Conservation (phyloP, 2,888 invertebrate genomes). For the Drosophila nigricruria region DNA sequence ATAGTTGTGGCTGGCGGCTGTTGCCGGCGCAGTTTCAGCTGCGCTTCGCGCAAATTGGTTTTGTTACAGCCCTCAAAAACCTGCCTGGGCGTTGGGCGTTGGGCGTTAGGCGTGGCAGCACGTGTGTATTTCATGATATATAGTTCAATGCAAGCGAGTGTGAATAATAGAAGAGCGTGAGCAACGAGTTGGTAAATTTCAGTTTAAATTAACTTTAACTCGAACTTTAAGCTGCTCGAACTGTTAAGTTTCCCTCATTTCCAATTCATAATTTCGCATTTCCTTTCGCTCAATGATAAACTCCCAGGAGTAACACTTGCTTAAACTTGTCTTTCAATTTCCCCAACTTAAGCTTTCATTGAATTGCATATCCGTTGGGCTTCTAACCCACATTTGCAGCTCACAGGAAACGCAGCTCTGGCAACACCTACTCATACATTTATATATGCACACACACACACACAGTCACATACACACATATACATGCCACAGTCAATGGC, state of each 20-base stretch:
- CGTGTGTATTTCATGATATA: constrained; percentile 18
- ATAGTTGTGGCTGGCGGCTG: constrained; percentile 65
- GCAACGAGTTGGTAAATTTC: not conserved
- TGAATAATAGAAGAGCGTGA: constrained; percentile 1
- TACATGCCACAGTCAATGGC: constrained; percentile 52
- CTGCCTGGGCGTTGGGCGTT: not conserved
- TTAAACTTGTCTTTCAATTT: constrained; percentile 26
- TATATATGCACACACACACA: constrained; percentile 37
- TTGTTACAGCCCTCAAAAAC: constrained; percentile 53
- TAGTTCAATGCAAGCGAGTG: constrained; percentile 8
- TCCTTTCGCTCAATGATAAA: not conserved
- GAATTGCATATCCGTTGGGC: constrained; percentile 32
- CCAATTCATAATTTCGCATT: not conserved
- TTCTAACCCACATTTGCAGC: constrained; percentile 46
- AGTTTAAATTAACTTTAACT: constrained; percentile 4
- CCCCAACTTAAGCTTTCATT: constrained; percentile 13
- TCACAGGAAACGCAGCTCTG: constrained; percentile 2
- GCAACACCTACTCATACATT: constrained; percentile 20
- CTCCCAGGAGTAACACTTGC: not conserved
- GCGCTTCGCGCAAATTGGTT: constrained; percentile 66
- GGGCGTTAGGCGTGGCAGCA: not conserved
- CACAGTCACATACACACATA: constrained; percentile 18
- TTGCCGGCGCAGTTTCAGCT: constrained; percentile 53
- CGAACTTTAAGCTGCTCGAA: not conserved
- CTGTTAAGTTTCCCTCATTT: not conserved